phyloP scores from a whole-genome alignment of 2,888 invertebrate genomes.

The Amphipyra berbera region DNA sequence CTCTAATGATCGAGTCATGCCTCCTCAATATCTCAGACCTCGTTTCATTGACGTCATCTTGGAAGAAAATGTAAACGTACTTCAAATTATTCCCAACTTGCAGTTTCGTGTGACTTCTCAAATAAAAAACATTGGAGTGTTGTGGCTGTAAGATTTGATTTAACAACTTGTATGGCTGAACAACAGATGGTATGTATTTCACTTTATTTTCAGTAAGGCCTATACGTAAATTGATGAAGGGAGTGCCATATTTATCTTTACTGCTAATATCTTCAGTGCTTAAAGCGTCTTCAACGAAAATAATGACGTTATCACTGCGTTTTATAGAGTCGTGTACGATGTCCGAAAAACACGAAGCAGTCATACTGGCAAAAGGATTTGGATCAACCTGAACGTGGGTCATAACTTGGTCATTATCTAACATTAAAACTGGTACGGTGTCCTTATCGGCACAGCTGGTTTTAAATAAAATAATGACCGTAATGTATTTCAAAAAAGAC shows the following conservation, averaged over 20 bases:
- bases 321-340: slow-evolving; percentile 65
- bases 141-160: slow-evolving; percentile 61
- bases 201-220: slow-evolving; percentile 63
- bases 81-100: slow-evolving; percentile 62
- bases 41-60: slow-evolving; percentile 64
- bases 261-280: slow-evolving; percentile 73
- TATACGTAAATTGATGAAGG: slow-evolving; percentile 65
- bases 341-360: slow-evolving; percentile 60
- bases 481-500: slow-evolving; percentile 1
- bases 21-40: slow-evolving; percentile 62
- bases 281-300: slow-evolving; percentile 76
- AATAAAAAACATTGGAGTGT: slow-evolving; percentile 61
- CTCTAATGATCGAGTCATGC: slow-evolving; percentile 74
- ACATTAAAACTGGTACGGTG: slow-evolving; percentile 71
- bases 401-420: slow-evolving; percentile 68
- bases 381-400: slow-evolving; percentile 48
- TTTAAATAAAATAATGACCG: slow-evolving; percentile 28
- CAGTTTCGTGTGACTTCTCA: slow-evolving; percentile 60
- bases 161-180: slow-evolving; percentile 67
- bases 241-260: slow-evolving; percentile 70
- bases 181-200: slow-evolving; percentile 72
- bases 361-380: slow-evolving; percentile 72
- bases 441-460: slow-evolving; percentile 52
- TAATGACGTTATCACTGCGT: slow-evolving; percentile 63
- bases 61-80: slow-evolving; percentile 74